These are phyloP conservation scores for Argynnis bischoffii DNA, from an alignment of 2,888 invertebrate species.

Conservation along the genomic window DNA sequence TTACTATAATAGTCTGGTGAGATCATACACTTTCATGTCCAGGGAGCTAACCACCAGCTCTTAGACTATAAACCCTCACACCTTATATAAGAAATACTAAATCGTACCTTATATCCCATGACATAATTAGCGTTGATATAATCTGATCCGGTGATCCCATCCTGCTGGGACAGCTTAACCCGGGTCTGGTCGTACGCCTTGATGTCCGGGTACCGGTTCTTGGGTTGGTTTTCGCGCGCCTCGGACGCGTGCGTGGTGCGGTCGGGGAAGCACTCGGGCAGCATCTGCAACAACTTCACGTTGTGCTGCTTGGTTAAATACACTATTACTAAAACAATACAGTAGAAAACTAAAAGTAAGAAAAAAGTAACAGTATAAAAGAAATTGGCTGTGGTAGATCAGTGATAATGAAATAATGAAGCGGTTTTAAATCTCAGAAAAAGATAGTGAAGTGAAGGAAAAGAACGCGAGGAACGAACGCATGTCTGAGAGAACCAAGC, in stretches of 20 bases:
- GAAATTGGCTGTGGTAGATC: too few relatives aligned
- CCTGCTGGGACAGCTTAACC: slow-evolving; percentile 89
- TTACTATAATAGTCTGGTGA: too few relatives aligned
- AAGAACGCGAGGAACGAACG: too few relatives aligned
- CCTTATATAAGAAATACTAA: not conserved
- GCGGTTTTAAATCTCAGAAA: too few relatives aligned
- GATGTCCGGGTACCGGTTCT: slow-evolving; percentile 96
- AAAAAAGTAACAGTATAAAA: too few relatives aligned
- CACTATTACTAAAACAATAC: slow-evolving; percentile 16
- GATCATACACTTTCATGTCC: too few relatives aligned
- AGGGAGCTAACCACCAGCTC: too few relatives aligned
- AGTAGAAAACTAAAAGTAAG: too few relatives aligned
- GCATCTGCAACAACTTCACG: slow-evolving; percentile 78
- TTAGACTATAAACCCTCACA: too few relatives aligned
- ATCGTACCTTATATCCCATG: slow-evolving; percentile 88
- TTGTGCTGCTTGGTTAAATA: slow-evolving; percentile 39
- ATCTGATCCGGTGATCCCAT: slow-evolving; percentile 91
- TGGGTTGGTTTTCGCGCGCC: slow-evolving; percentile 91
- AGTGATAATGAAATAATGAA: too few relatives aligned
- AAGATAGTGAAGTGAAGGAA: not conserved
- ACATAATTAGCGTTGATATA: slow-evolving; percentile 97
- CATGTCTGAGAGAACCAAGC: too few relatives aligned
- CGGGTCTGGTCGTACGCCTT: slow-evolving; percentile 96
- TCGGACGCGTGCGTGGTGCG: slow-evolving; percentile 94
- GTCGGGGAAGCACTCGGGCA: slow-evolving; percentile 93